Evolutionary conservation across 2,888 invertebrate species (phyloP).

Genomic region (Plusia festucae): DNA sequence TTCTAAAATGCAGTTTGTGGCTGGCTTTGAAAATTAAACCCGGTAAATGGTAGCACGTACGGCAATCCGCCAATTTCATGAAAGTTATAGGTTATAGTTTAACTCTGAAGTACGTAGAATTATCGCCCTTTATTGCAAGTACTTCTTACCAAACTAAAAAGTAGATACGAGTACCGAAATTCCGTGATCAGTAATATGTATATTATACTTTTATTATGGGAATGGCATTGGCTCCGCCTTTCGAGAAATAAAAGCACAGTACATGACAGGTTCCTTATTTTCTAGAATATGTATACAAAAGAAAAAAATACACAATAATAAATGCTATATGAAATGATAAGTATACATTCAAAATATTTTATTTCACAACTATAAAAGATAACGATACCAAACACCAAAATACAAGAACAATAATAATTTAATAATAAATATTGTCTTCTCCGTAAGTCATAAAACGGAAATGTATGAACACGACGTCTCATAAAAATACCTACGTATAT

Average conservation of each 20-base stretch:
- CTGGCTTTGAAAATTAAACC: not conserved
- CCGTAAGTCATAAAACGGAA: slow-evolving; percentile 35
- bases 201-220: too few relatives aligned
- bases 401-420: slow-evolving; percentile 39
- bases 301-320: too few relatives aligned
- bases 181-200: too few relatives aligned
- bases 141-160: too few relatives aligned
- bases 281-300: too few relatives aligned
- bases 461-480: slow-evolving; percentile 44
- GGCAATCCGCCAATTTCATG: not conserved
- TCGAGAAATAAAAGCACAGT: too few relatives aligned
- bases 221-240: too few relatives aligned
- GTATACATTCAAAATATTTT: not conserved
- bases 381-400: slow-evolving; percentile 5
- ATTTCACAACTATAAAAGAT: not conserved
- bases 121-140: too few relatives aligned
- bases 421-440: slow-evolving; percentile 57
- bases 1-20: not conserved
- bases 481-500: slow-evolving; percentile 47
- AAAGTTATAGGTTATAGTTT: not conserved
- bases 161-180: too few relatives aligned
- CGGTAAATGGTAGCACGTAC: not conserved
- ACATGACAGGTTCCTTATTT: too few relatives aligned
- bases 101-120: not conserved
- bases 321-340: too few relatives aligned